Conservation (phyloP, 2,797 vertebrate genomes). For the Jordanella pulchra region DNA sequence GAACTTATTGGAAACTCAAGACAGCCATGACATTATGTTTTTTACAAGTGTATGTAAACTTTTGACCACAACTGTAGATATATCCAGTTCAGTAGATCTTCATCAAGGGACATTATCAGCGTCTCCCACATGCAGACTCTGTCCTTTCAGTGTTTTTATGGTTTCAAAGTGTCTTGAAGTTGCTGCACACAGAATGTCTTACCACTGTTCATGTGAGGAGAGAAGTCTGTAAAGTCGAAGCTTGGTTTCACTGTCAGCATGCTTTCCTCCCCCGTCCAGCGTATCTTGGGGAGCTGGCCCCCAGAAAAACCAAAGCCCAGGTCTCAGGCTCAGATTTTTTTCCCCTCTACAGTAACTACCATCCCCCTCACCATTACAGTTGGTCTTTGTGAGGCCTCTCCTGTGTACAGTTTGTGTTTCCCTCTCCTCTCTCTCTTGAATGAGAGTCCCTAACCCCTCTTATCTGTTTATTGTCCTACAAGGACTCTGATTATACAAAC, state of each 20-base stretch:
- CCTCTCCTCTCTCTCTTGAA: neutral
- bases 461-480: neutral
- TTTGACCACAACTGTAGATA: too few species aligned
- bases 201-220: constrained; percentile 9
- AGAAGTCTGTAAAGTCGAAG: constrained; percentile 12
- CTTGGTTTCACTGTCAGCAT: neutral
- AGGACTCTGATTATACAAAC: neutral
- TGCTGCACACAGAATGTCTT: constrained; percentile 20
- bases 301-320: constrained; percentile 21
- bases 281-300: constrained; percentile 5
- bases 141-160: constrained; percentile 15
- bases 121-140: constrained; percentile 26
- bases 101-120: constrained; percentile 6
- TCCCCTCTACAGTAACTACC: neutral
- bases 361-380: neutral
- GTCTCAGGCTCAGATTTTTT: constrained; percentile 17
- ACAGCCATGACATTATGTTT: too few species aligned
- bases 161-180: constrained; percentile 35
- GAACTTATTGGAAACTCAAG: too few species aligned
- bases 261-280: neutral
- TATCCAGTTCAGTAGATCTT: neutral
- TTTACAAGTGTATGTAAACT: too few species aligned
- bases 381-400: neutral
- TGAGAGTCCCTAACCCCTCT: neutral
- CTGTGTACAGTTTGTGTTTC: constrained; percentile 11